Evolutionary conservation across 2,113 vertebrate genomes (phyloP), one percentile per base, ranked within the genome.

Genomic region (Toxotes chatareus): DNA sequence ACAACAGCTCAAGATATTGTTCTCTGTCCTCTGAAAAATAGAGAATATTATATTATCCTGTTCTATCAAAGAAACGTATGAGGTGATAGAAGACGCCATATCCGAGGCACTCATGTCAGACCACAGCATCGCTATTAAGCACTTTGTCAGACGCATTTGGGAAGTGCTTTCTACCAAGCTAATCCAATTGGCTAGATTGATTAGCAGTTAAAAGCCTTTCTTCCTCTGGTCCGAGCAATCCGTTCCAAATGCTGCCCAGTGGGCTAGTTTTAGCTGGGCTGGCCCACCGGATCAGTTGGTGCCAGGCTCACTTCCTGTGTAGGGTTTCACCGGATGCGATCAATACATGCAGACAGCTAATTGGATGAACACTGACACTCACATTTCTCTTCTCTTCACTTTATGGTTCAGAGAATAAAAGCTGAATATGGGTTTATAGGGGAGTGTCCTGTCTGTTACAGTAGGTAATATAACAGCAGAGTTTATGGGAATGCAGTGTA

Each of bases 131-230:
- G 81, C 91, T 92, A 89, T 93, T 89, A 93, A 90, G 92, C 92
- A 93, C 93, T 94, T 92, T 93, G 92, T 92, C 91, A 76, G 85
- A 90, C 80, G 86, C 93, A 90, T 94, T 92, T 91, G 91, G 92
- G 89, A 93, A 92, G 86, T 89, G 91, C 91, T 93, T 68, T 91
- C 89, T 76, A 91, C 84, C 73, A 82, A 73, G 74, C 86, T 92
- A 93, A 94, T 93, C 86, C 85, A 87, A 93, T 94, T 92, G 88
- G 83, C 77, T 66, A 82, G 91, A 93, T 93, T 93, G 92, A 93
- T 94, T 88, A 88, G 91, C 91, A 89, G 91, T 93, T 94, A 94
- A 94, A 94, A 94, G 91, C 92, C 86, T 91, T 89, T 91, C 91
- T 92, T 93, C 91, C 91, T 90, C 87, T 88, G 80, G 88, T 88